Percentiles rank a stretch among this genome's conserved stretches.
These are phyloP conservation scores for Amphiduros pacificus DNA, from an alignment of 2,888 invertebrate species.

Conservation along the genomic window DNA sequence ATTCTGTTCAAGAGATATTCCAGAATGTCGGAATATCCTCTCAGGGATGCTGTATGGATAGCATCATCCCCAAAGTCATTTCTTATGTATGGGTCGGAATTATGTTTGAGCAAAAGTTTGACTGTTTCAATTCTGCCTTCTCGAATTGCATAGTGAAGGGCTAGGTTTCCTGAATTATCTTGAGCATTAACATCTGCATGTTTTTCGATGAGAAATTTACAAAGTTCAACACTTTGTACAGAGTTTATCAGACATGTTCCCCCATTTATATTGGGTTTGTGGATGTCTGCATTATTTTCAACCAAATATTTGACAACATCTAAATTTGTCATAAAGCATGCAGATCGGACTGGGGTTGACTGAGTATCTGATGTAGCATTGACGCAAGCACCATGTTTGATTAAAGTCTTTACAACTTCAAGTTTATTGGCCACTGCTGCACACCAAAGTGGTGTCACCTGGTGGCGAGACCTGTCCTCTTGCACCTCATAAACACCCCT, in stretches of 20 bases:
- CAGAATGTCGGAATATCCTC: conserved; percentile 63
- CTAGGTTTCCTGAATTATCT: conserved; percentile 88
- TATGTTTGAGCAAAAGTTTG: conserved; percentile 74
- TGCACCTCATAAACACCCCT: conserved; percentile 72
- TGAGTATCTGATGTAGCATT: conserved; percentile 86
- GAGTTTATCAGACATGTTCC: conserved; percentile 93
- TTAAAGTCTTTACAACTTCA: conserved; percentile 75
- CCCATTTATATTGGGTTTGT: conserved; percentile 84
- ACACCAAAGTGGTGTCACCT: conserved; percentile 88
- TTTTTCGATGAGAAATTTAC: conserved; percentile 75
- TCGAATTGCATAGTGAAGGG: conserved; percentile 86
- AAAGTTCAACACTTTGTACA: conserved; percentile 82
- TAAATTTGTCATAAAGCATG: conserved; percentile 77
- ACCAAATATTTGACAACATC: conserved; percentile 42
- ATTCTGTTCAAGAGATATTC: conserved; percentile 69
- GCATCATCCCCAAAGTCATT: conserved; percentile 87
- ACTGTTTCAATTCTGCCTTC: conserved; percentile 77
- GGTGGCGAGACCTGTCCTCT: conserved; percentile 78
- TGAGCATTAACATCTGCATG: conserved; percentile 84
- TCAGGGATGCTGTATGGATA: conserved; percentile 81
- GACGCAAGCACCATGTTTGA: conserved; percentile 80
- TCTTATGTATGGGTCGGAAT: conserved; percentile 72
- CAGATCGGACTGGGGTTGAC: conserved; percentile 81
- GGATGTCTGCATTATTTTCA: conserved; percentile 63
- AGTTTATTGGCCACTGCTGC: conserved; percentile 85